phyloP scores from a whole-genome alignment of 2,113 vertebrate species.

The Numenius arquata region DNA sequence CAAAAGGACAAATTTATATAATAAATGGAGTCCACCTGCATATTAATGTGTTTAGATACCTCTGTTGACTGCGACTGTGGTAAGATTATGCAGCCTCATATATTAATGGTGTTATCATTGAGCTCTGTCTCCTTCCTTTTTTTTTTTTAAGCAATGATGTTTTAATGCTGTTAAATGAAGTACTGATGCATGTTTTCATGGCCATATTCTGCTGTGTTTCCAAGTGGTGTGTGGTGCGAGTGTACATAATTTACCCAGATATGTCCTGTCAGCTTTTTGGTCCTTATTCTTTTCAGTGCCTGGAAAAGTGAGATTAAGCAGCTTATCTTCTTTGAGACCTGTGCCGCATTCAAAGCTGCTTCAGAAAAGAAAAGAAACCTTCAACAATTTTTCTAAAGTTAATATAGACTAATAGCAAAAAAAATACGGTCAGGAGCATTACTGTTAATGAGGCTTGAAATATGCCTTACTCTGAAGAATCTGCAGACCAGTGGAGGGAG shows the following conservation, averaged over 20 bases:
- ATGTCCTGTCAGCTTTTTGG: constrained; percentile 1
- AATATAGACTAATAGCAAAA: neutral
- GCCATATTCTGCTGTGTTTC: neutral
- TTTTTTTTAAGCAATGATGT: neutral
- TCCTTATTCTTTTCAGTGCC: neutral
- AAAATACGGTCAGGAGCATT: neutral
- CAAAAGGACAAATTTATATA: neutral
- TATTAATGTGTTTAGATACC: neutral
- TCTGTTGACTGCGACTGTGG: neutral
- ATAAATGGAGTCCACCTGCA: neutral
- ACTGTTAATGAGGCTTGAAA: constrained; percentile 37
- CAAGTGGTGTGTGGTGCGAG: neutral
- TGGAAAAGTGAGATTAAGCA: constrained; percentile 41
- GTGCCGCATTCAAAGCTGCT: neutral
- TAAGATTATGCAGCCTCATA: neutral
- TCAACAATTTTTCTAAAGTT: neutral
- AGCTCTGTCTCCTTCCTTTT: neutral
- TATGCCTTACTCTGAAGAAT: constrained; percentile 17
- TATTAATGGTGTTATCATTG: neutral
- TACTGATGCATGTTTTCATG: neutral
- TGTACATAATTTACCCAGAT: neutral
- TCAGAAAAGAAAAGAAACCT: neutral
- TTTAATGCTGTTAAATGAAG: neutral
- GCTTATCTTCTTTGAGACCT: neutral
- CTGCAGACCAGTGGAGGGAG: neutral